phyloP scores from a whole-genome alignment of 2,888 invertebrate species.

The Ephialtes manifestator region DNA sequence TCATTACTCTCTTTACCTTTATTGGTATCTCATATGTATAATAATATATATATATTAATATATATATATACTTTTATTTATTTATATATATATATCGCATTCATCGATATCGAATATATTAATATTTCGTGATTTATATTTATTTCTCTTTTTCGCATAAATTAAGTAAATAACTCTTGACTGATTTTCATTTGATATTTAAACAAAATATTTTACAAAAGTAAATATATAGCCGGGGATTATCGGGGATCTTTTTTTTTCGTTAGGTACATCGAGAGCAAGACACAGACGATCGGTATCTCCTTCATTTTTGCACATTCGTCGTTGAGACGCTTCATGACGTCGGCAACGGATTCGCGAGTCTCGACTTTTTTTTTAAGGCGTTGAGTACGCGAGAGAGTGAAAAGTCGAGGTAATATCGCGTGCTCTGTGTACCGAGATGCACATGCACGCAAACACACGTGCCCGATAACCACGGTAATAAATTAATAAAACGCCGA shows the following conservation, averaged over 20 bases:
- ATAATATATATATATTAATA: slow-evolving; percentile 73
- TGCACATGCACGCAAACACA: slow-evolving; percentile 19
- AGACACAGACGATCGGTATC: slow-evolving; percentile 40
- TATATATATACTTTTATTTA: slow-evolving; percentile 61
- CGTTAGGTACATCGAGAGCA: background rate
- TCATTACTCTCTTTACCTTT: slow-evolving; percentile 79
- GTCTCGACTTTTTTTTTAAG: background rate
- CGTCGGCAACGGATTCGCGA: slow-evolving; percentile 39
- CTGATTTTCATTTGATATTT: slow-evolving; percentile 74
- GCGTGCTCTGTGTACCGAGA: slow-evolving; percentile 9
- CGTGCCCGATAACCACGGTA: slow-evolving; percentile 40
- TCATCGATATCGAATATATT: slow-evolving; percentile 83
- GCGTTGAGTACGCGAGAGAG: background rate
- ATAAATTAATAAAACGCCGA: slow-evolving; percentile 63
- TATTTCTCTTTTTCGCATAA: slow-evolving; percentile 79
- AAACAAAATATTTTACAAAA: slow-evolving; percentile 85
- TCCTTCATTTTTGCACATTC: slow-evolving; percentile 51
- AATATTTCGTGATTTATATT: slow-evolving; percentile 78
- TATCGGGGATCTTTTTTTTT: slow-evolving; percentile 61
- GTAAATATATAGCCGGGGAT: slow-evolving; percentile 79
- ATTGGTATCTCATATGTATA: slow-evolving; percentile 81
- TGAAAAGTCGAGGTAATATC: background rate
- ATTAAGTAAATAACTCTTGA: slow-evolving; percentile 84
- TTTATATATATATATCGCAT: slow-evolving; percentile 77
- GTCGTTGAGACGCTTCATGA: slow-evolving; percentile 58